Evolutionary conservation across 2,113 vertebrate species (phyloP), one percentile per base, ranked within the genome.

Genomic region (Pholis gunnellus): DNA sequence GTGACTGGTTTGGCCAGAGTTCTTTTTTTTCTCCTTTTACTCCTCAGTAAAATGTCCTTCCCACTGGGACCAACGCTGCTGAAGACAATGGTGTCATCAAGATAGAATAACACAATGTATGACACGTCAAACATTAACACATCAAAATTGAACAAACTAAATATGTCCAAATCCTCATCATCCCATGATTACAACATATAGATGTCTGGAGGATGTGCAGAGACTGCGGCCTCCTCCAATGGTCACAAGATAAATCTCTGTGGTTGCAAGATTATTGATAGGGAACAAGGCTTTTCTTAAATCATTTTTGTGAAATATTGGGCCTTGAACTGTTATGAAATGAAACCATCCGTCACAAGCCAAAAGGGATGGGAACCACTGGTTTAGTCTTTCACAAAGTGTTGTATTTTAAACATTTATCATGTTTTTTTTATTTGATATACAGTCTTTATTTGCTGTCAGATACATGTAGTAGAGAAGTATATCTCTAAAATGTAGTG

Each of bases 21-120:
- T 46, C 4, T 54, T 70, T 66, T 79, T 65, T 76, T 46, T 29
- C 42, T n/a, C n/a, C n/a, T 82, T 77, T 78, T 34, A 85, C 80
- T n/a, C n/a, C 68, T 79, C 79, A 79, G 75, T 59, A 40, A 76
- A 60, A 75, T 61, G 78, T 78, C 57, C 52, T 85, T 79, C 50
- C 40, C 36, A 31, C 56, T 31, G 9, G 18, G 54, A 54, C 74
- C 56, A 76, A 27, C 0, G 2, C 29, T 75, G 52, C 72, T 70
- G 34, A 75, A 64, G 61, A 79, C 50, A 72, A 82, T 34, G 50
- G 67, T 38, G 44, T 79, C 71, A 73, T 72, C 65, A 46, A 61
- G 29, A 80, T 46, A 42, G 72, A 48, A 79, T 61, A 50, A 71
- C 17, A 54, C 11, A 44, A 56, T 46, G 69, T 27, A 20, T 52